Percentiles rank a stretch among this genome's conserved stretches.
These are phyloP conservation scores for Riptortus pedestris DNA, from an alignment of 1,140 invertebrate genomes.

Conservation along the genomic window DNA sequence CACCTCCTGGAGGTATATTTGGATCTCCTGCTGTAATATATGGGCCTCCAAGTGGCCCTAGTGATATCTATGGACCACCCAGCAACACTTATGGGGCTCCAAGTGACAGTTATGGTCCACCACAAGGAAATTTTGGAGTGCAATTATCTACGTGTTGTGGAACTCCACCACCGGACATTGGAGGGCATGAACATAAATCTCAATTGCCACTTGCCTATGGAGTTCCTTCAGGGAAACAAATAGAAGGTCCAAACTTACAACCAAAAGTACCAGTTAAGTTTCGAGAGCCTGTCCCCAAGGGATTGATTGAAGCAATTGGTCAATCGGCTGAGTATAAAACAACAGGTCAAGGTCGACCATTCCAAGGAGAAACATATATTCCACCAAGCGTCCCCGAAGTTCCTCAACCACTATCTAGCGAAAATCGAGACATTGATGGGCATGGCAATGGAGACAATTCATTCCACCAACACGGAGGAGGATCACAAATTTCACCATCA, in stretches of 20 bases:
- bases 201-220: slow-evolving; percentile 30
- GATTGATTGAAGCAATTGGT: slow-evolving; percentile 51
- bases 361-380: slow-evolving; percentile 45
- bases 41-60: slow-evolving; percentile 1
- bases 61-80: slow-evolving; percentile 26
- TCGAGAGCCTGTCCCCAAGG: slow-evolving; percentile 54
- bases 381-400: slow-evolving; percentile 51
- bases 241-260: slow-evolving; percentile 34
- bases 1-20: not conserved
- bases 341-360: slow-evolving; percentile 37
- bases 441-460: slow-evolving; percentile 34
- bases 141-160: slow-evolving; percentile 32
- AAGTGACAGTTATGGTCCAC: slow-evolving; percentile 29
- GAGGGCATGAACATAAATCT: not conserved
- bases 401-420: slow-evolving; percentile 29
- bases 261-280: slow-evolving; percentile 53
- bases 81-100: slow-evolving; percentile 30
- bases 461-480: slow-evolving; percentile 27
- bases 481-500: not conserved
- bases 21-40: slow-evolving; percentile 20
- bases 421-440: not conserved
- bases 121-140: slow-evolving; percentile 31
- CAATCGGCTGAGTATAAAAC: slow-evolving; percentile 35
- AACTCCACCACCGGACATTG: slow-evolving; percentile 31
- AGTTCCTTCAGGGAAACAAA: slow-evolving; percentile 33